phyloP scores from a whole-genome alignment of 2,888 invertebrate species.

The Xestia sexstrigata region DNA sequence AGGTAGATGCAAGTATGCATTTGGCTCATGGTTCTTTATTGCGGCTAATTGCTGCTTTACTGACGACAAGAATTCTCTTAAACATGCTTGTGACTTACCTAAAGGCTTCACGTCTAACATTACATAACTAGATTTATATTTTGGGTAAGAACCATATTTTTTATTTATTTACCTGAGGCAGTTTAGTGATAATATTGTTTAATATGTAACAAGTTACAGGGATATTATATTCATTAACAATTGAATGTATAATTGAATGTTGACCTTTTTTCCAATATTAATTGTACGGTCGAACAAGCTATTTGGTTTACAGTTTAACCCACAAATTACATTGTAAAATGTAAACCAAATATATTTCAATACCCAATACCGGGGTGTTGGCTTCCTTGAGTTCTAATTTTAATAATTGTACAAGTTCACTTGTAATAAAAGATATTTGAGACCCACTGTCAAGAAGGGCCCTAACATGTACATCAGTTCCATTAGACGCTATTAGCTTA shows the following conservation, averaged over 20 bases:
- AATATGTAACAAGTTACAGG: conserved; percentile 15
- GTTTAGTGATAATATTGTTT: neutral
- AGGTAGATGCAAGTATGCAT: no score
- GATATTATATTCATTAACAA: conserved; percentile 4
- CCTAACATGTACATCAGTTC: conserved; percentile 4
- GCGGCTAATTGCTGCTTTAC: no score
- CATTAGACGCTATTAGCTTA: neutral
- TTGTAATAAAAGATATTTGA: conserved; percentile 3
- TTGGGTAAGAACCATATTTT: neutral
- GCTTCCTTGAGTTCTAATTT: conserved; percentile 5
- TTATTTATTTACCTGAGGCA: neutral
- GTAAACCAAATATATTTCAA: no score
- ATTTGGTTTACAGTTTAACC: no score
- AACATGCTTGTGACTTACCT: no score
- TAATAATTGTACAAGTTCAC: conserved; percentile 1
- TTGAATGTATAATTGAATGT: neutral
- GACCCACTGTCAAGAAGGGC: neutral
- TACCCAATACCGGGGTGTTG: conserved; percentile 10
- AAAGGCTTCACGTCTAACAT: no score
- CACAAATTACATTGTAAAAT: no score
- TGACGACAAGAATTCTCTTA: no score
- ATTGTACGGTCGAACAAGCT: neutral
- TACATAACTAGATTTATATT: neutral
- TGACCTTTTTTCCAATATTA: conserved; percentile 8
- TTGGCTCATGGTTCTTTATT: no score